Evolutionary conservation across 2,888 invertebrate genomes (phyloP).

Genomic region (Heliconius charithonia): DNA sequence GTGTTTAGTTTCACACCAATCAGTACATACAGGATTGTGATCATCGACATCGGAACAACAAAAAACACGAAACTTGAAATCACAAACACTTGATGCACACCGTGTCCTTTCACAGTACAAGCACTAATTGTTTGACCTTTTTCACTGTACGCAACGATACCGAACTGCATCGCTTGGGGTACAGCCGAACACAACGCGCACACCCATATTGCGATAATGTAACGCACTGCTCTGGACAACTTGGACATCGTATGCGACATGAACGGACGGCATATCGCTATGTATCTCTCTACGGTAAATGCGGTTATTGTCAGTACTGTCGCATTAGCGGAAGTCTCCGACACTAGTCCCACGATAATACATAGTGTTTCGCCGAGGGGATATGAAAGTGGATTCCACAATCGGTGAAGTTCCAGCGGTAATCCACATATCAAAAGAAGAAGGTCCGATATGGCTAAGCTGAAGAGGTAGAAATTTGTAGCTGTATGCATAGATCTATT

Average conservation of each 20-base stretch:
- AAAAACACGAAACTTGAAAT: constrained; percentile 93
- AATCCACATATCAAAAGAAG: constrained; percentile 89
- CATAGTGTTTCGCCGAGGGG: constrained; percentile 91
- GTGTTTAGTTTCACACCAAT: constrained; percentile 89
- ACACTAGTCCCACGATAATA: constrained; percentile 88
- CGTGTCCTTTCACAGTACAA: constrained; percentile 85
- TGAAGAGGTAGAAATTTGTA: constrained; percentile 92
- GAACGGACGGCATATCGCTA: constrained; percentile 94
- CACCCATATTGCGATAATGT: constrained; percentile 90
- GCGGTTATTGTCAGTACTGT: constrained; percentile 94
- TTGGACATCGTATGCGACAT: constrained; percentile 92
- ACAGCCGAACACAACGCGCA: constrained; percentile 89
- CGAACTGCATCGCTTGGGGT: constrained; percentile 92
- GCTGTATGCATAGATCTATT: constrained; percentile 93
- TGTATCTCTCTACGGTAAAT: constrained; percentile 94
- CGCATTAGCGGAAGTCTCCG: constrained; percentile 93
- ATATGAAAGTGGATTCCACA: constrained; percentile 90
- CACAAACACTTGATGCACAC: constrained; percentile 88
- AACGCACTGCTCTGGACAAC: constrained; percentile 90
- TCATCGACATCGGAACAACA: constrained; percentile 93
- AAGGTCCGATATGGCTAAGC: constrained; percentile 90
- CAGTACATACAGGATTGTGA: constrained; percentile 91
- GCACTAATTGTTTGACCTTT: constrained; percentile 77
- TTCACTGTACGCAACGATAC: constrained; percentile 83
- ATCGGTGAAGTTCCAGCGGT: constrained; percentile 90